Evolutionary conservation across 2,797 vertebrate genomes (phyloP).

Genomic region (Chrosomus eos): DNA sequence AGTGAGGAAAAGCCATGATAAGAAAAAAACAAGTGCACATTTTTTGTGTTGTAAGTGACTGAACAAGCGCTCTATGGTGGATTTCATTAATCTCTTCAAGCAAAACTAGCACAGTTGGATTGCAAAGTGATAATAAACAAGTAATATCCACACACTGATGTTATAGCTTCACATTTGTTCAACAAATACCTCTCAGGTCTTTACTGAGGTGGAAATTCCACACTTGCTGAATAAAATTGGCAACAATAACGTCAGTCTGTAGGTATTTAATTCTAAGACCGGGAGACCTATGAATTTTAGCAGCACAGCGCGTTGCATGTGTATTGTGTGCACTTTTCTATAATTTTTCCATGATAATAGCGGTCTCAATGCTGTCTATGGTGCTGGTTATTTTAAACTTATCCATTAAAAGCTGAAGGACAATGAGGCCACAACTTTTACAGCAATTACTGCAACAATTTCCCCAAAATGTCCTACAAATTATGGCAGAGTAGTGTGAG

Average conservation of each 20-base stretch:
- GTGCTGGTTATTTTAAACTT: neutral
- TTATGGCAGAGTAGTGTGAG: neutral
- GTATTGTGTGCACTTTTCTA: neutral
- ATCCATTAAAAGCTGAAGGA: conserved; percentile 24
- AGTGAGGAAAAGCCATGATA: neutral
- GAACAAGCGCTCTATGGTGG: neutral
- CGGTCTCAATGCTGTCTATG: neutral
- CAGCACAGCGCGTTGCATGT: neutral
- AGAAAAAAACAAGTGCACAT: conserved; percentile 15
- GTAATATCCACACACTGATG: neutral
- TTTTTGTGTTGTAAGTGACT: neutral
- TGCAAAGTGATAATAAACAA: neutral
- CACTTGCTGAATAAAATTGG: neutral
- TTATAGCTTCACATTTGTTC: conserved; percentile 1
- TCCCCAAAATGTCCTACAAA: neutral
- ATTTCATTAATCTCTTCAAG: conserved; percentile 14
- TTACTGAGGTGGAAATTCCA: neutral
- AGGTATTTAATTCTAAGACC: neutral
- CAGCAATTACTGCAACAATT: neutral
- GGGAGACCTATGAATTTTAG: neutral
- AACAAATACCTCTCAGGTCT: conserved; percentile 4
- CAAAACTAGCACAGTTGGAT: conserved; percentile 5
- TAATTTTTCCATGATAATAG: neutral
- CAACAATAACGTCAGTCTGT: neutral
- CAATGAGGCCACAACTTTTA: neutral